phyloP scores from a whole-genome alignment of 2,888 invertebrate species.

The Carabus problematicus region DNA sequence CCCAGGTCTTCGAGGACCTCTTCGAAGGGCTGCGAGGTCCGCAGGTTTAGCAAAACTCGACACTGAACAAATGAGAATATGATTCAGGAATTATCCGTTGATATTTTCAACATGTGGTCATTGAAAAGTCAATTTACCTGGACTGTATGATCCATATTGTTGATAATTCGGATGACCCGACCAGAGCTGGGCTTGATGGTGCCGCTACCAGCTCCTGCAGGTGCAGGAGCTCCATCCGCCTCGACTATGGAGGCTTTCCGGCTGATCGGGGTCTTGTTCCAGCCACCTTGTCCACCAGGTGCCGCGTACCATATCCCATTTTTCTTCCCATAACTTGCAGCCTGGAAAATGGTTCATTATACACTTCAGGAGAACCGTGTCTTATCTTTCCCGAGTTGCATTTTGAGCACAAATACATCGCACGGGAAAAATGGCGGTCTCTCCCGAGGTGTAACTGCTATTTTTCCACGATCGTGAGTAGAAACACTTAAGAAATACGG shows the following conservation, averaged over 20 bases:
- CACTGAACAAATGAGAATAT: slow-evolving; percentile 65
- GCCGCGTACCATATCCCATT: slow-evolving; percentile 86
- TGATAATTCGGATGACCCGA: slow-evolving; percentile 89
- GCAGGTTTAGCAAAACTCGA: slow-evolving; percentile 87
- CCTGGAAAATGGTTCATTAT: slow-evolving; percentile 63
- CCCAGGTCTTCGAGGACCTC: slow-evolving; percentile 93
- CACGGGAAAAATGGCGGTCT: too few species aligned
- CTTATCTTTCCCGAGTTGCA: too few species aligned
- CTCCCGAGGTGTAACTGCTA: too few species aligned
- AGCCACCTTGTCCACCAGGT: slow-evolving; percentile 63
- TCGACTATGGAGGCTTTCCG: slow-evolving; percentile 86
- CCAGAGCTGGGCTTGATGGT: slow-evolving; percentile 80
- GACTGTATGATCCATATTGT: slow-evolving; percentile 90
- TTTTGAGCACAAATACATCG: too few species aligned
- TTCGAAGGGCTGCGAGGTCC: slow-evolving; percentile 93
- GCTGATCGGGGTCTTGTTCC: slow-evolving; percentile 74
- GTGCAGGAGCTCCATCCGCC: slow-evolving; percentile 75
- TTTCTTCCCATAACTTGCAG: slow-evolving; percentile 90
- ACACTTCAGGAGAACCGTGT: too few species aligned
- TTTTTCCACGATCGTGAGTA: too few species aligned
- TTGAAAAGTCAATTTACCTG: slow-evolving; percentile 67
- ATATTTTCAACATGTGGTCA: slow-evolving; percentile 6
- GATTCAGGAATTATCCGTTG: slow-evolving; percentile 9
- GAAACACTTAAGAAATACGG: too few species aligned
- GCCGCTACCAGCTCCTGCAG: too few species aligned